phyloP scores from a whole-genome alignment of 2,113 vertebrate species.

The Mirounga angustirostris region DNA sequence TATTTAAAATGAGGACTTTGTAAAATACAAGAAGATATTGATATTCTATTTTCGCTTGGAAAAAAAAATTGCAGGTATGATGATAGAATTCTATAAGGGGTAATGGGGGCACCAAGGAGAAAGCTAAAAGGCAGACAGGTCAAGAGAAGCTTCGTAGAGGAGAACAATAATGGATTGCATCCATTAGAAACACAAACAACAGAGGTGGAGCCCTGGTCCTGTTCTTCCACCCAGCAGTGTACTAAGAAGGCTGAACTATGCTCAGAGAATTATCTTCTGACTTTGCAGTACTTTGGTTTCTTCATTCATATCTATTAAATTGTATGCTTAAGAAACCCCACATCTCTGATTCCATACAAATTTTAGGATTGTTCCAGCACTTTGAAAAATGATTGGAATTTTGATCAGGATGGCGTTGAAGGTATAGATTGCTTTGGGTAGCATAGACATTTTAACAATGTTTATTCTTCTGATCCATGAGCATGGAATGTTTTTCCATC shows the following conservation, averaged over 20 bases:
- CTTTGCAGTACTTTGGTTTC: background rate
- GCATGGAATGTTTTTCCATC: too few species aligned
- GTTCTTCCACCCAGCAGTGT: fast-evolving
- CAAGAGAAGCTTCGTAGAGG: background rate
- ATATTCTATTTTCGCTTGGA: background rate
- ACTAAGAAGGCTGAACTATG: background rate
- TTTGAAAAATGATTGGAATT: too few species aligned
- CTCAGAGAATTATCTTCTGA: background rate
- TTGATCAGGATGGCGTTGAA: too few species aligned
- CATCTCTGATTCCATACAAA: background rate
- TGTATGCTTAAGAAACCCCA: background rate
- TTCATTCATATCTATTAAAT: background rate
- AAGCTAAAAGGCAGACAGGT: background rate
- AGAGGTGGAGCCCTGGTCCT: background rate
- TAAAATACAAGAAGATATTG: background rate
- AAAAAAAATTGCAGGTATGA: background rate
- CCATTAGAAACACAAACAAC: background rate
- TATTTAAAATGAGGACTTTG: background rate
- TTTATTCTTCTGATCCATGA: too few species aligned
- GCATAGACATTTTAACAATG: too few species aligned
- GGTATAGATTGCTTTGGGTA: too few species aligned
- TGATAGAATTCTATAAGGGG: background rate
- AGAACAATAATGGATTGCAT: background rate
- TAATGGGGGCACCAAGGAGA: background rate
- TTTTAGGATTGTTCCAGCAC: too few species aligned